Percentiles rank a stretch among this genome's conserved stretches.
Conservation (phyloP, 2,888 invertebrate genomes). For the Drosophila formosana region DNA sequence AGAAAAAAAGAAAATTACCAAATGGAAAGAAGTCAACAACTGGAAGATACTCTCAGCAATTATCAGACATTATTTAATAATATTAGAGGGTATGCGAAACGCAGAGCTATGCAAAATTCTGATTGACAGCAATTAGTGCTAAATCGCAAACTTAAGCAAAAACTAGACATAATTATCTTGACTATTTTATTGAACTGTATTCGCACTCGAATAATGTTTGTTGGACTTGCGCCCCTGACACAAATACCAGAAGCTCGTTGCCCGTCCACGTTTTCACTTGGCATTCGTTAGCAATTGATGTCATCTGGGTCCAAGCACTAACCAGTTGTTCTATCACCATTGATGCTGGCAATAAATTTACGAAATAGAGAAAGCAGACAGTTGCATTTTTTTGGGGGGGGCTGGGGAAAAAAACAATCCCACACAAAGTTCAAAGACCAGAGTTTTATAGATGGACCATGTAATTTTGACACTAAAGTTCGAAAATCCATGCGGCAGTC, state of each 20-base stretch:
- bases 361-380: slow-evolving; percentile 43
- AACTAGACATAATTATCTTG: slow-evolving; percentile 51
- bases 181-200: slow-evolving; percentile 25
- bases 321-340: slow-evolving; percentile 39
- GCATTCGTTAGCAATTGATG: slow-evolving; percentile 31
- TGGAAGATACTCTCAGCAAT: background rate
- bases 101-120: slow-evolving; percentile 7
- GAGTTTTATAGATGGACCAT: slow-evolving; percentile 14
- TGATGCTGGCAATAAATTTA: slow-evolving; percentile 32
- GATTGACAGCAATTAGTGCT: slow-evolving; percentile 51
- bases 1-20: slow-evolving; percentile 56
- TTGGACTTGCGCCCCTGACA: slow-evolving; percentile 73
- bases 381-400: background rate
- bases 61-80: background rate
- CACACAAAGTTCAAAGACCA: slow-evolving; percentile 59
- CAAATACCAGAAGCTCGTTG: slow-evolving; percentile 52
- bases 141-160: slow-evolving; percentile 15
- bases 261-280: slow-evolving; percentile 59
- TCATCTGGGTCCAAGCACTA: slow-evolving; percentile 23
- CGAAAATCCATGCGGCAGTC: slow-evolving; percentile 52
- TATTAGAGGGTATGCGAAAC: background rate
- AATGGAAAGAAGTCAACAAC: slow-evolving; percentile 46
- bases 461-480: slow-evolving; percentile 48
- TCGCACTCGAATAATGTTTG: slow-evolving; percentile 16
- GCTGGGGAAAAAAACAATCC: slow-evolving; percentile 25